Conservation (phyloP, 2,113 vertebrate genomes). For the Microtus ochrogaster region DNA sequence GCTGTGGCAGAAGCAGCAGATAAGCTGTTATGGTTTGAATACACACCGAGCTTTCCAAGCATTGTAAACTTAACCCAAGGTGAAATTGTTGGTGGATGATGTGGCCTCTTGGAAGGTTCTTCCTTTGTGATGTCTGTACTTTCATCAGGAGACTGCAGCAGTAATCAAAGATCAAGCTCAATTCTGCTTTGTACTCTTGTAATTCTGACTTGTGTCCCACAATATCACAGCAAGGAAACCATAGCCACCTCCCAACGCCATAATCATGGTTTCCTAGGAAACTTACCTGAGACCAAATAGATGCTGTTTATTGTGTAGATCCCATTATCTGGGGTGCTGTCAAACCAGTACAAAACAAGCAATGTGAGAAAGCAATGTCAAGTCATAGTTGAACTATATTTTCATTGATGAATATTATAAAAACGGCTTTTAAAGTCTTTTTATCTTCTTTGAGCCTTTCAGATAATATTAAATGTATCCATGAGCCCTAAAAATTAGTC, state of each 20-base stretch:
- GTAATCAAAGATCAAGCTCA: background rate
- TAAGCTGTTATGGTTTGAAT: background rate
- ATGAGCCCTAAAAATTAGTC: background rate
- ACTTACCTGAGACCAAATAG: background rate
- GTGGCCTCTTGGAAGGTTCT: fast-evolving
- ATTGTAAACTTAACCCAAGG: background rate
- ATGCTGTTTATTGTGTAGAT: background rate
- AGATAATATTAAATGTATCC: background rate
- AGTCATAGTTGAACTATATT: background rate
- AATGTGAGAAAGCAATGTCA: background rate
- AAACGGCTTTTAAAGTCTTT: background rate
- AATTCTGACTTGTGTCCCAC: background rate
- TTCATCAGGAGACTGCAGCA: background rate
- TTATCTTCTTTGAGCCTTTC: conserved; percentile 31
- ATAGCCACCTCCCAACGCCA: no score
- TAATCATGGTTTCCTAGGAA: background rate
- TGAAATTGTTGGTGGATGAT: background rate
- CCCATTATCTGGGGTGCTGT: background rate
- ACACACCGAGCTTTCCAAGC: background rate
- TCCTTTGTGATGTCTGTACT: background rate
- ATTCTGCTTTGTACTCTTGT: background rate
- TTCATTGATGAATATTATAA: background rate
- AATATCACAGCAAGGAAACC: background rate
- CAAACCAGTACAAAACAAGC: background rate
- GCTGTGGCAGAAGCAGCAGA: background rate